A percentile compares a stretch with the other conserved stretches of the same genome.
phyloP scores from a whole-genome alignment of 2,113 vertebrate species.

The Oreotrochilus melanogaster region DNA sequence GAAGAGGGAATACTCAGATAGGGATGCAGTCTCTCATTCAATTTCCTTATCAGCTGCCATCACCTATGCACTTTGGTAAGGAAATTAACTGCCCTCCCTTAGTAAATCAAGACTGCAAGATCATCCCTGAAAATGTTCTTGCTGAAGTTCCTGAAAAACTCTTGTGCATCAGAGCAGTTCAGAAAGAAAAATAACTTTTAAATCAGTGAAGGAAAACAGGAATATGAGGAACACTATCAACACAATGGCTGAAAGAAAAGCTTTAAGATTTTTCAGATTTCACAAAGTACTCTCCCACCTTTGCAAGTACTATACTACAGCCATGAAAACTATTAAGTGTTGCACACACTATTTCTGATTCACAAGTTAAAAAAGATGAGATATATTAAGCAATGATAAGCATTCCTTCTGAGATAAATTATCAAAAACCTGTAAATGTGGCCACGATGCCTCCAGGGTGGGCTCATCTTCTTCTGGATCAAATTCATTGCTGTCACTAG shows the following conservation, averaged over 20 bases:
- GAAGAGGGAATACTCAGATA: background rate
- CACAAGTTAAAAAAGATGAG: background rate
- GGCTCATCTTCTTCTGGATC: conserved; percentile 99
- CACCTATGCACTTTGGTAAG: background rate
- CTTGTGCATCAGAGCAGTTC: background rate
- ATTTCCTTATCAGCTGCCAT: conserved; percentile 15
- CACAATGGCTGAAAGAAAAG: background rate
- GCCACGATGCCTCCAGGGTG: conserved; percentile 98
- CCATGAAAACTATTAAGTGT: background rate
- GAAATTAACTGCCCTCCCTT: background rate
- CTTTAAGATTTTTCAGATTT: background rate
- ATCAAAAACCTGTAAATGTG: conserved; percentile 91
- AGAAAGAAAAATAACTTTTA: background rate
- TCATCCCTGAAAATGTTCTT: background rate
- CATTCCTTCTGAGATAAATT: conserved; percentile 4
- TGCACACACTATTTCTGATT: background rate
- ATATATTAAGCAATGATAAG: background rate
- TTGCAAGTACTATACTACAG: background rate
- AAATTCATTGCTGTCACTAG: conserved; percentile 99
- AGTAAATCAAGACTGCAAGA: background rate
- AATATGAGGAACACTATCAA: background rate
- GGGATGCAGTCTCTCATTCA: background rate
- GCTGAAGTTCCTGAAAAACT: background rate
- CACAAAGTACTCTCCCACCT: background rate
- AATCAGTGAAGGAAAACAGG: background rate